Base-by-base conservation (phyloP, 2,888 invertebrate genomes). In the Dicyrtoma fusca region DNA sequence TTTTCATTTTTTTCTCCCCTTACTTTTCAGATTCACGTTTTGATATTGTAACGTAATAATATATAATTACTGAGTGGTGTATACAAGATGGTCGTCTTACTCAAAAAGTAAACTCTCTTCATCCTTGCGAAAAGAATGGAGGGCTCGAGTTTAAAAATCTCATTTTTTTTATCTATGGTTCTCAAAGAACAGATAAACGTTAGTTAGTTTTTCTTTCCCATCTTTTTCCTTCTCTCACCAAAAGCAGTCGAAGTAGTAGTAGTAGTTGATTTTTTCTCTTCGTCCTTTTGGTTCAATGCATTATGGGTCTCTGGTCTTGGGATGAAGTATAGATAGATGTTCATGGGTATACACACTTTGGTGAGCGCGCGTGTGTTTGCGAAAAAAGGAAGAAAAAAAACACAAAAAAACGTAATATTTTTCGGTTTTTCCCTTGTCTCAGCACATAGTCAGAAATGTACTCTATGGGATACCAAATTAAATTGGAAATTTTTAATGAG, bases 401-500 rank as follows among this genome's bases (percentile, higher is more conserved):
- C 8, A n/a, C 49, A 49, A 49, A 49, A 17, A 49, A 49, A 17
- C 4, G 11, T n/a, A 17, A 17, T 49, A 17, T 49, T 49, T 49
- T 49, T 49, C 17, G 14, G 14, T 17, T 49, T 17, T 34, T 34
- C 49, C n/a, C 14, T 49, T n/a, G 49, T 49, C 14, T 49, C 51
- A n/a, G 55, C 23, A 14, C 23, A 55, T 21, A 1, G 19, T 55
- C 55, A 55, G 21, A 55, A 55, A 55, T 55, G 23, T 21, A 55
- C 55, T 23, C 17, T 34, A 34, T 34, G 34, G 34, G 34, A 34
- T 34, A 49, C n/a, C n/a, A 59, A 34, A 61, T 61, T 61, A 61
- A 61, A 61, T 61, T 61, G 61, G 61, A 61, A 61, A 61, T 26
- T 61, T 61, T 61, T 61, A 61, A 61, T 61, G 61, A 61, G 61